Evolutionary conservation across 2,888 invertebrate genomes (phyloP), one percentile per base, ranked within the genome.

Genomic region (Callimorpha dominula): DNA sequence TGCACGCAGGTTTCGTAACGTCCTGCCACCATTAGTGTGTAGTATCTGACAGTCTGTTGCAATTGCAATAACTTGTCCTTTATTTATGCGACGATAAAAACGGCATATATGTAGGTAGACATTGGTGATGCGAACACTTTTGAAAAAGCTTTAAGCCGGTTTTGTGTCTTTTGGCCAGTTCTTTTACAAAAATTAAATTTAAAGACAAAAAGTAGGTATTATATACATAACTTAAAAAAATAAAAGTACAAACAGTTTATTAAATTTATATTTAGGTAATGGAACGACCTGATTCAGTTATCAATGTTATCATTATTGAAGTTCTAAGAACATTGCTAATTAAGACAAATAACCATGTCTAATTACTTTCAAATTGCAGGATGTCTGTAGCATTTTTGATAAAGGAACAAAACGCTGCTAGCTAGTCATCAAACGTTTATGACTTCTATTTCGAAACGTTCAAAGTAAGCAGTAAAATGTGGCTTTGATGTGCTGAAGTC

Each of bases 1-100:
- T 89, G 85, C 87, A 82, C 89, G 86, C 87, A 78, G 82, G 87
- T 93, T 93, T 90, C 88, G 85, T 91, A 92, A 92, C 82, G 82
- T 82, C 80, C 81, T 80, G 75, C 77, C 75, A 73, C 73, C 74
- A 77, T 76, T 72, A 76, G 12, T 20, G 57, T 31, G 20, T 71
- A 72, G 73, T 75, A 76, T 72, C 65, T 73, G 65, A 73, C 78
- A 80, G 78, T 74, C 82, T 86, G 87, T 86, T 85, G 87, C 85
- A 85, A 87, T 86, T 86, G 85, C 81, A 82, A 85, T 86, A 85
- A 85, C 84, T 84, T 86, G 82, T 82, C 83, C 80, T 83, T 87
- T 81, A 86, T 85, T 86, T 87, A 86, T 84, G 77, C 75, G 83
- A 84, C 77, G 81, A 80, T 82, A 80, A 76, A 73, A 76, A 75